Base-by-base conservation (phyloP, 2,797 vertebrate genomes). In the Cuculus canorus region DNA sequence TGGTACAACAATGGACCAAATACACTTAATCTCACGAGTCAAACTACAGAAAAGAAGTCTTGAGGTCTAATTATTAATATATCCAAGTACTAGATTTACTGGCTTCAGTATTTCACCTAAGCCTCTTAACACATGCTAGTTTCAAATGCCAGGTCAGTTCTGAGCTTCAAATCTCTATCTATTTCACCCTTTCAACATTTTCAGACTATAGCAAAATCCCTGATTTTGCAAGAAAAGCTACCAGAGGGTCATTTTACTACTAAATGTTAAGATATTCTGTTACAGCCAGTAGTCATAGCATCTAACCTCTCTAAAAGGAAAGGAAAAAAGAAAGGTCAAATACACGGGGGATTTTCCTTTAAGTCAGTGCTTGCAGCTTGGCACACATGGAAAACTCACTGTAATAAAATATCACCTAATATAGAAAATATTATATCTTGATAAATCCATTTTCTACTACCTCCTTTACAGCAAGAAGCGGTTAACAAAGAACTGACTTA, bases 41-140 rank as follows among this genome's bases (percentile, higher is more conserved):
- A 82, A 86, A 88, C 82, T 45, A 75, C 13, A 76, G 69, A 59
- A 88, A 88, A 71, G 95, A 93, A 76, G 77, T 14, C 60, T 78
- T 71, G 41, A 88, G 37, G 71, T 50, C 61, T 56, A 72, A 94
- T 69, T 53, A 90, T 85, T 94, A 96, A 86, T 86, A 63, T 72
- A 93, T 63, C 69, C n/a, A 60, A 88, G 70, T 35, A 92, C 35
- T 47, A 88, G 69, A 93, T 93, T 93, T 96, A 95, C 86, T 33
- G 57, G 57, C 70, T 93, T 86, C 59, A 83, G 28, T 79, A 82
- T 83, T 95, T 92, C 82, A 92, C 2, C 2, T 70, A 94, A 95
- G 80, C 83, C 53, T 86, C 88, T 94, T 82, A 88, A 90, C 24
- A 50, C 32, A 71, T 13, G 17, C 41, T 77, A 64, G 48, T 80